Evolutionary conservation across 1,140 invertebrate species (phyloP), one percentile per base, ranked within the genome.

Genomic region (Heliconius melpomene): DNA sequence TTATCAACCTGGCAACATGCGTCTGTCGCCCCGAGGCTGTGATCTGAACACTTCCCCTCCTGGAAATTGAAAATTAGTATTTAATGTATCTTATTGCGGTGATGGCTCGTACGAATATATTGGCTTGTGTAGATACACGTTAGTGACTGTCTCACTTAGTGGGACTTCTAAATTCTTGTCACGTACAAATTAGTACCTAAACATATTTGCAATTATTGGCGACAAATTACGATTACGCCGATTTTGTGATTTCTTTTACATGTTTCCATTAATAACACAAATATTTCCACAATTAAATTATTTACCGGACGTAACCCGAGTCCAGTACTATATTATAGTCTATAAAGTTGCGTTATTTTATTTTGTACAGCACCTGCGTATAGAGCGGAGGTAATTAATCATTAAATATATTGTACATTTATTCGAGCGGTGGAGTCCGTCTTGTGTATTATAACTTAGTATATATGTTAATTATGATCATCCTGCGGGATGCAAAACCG

Each of bases 401-500:
- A 50, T 52, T 32, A 29, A 74, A 74, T 79, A 74, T 79, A 79
- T 74, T 79, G 77, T 79, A 79, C 60, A 79, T 79, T 74, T 46
- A 52, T 79, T 66, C 23, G 52, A 46, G 72, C 32, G 76, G 50
- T 1, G 26, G 29, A 75, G 73, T 36, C 74, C 54, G 26, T 32
- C 32, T 52, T 23, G 74, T 76, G 74, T 76, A 76, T 38, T 26
- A 26, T 76, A 75, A 75, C n/a, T 66, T 76, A 76, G 52, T 66
- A 60, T 76, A 40, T 54, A 54, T 66, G 23, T 66, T 38, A 23
- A 75, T 75, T 66, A 66, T 66, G 60, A 66, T 29, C 57, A 82
- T 79, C 77, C 80, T 40, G 60, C 66, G 50, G 80, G 80, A 82
- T 82, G 74, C 36, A 82, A 82, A 82, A 82, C 70, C 77, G 74